Evolutionary conservation across 2,888 invertebrate species (phyloP).

Genomic region (Pyrocoelia pectoralis): DNA sequence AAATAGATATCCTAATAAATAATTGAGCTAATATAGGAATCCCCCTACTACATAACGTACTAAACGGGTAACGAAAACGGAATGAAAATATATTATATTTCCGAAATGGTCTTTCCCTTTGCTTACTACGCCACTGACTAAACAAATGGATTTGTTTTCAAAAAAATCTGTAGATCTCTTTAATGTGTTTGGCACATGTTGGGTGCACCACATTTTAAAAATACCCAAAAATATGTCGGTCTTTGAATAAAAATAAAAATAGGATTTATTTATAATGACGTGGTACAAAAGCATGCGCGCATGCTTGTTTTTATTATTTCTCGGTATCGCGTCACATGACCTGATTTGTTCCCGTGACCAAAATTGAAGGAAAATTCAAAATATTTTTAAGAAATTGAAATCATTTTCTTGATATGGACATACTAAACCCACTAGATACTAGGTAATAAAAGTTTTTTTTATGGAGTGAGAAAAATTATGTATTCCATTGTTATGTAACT

Average conservation of each 20-base stretch:
- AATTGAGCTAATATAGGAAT: no score
- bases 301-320: conserved; percentile 38
- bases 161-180: no score
- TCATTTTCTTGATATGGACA: conserved; percentile 63
- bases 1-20: no score
- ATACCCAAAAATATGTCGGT: background rate
- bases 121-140: no score
- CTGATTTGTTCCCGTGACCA: conserved; percentile 79
- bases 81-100: no score
- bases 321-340: conserved; percentile 70
- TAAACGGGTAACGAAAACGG: no score
- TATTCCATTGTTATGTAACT: conserved; percentile 42
- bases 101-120: no score
- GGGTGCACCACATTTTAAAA: no score
- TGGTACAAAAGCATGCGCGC: conserved; percentile 20
- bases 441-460: conserved; percentile 60
- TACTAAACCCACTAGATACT: conserved; percentile 69
- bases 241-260: background rate
- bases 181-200: no score
- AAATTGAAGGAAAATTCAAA: conserved; percentile 73
- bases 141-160: no score
- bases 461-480: conserved; percentile 2
- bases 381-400: conserved; percentile 58
- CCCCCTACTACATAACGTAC: no score
- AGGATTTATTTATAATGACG: background rate